Conservation (phyloP, 2,888 invertebrate species). For the Coecobrya sp. region DNA sequence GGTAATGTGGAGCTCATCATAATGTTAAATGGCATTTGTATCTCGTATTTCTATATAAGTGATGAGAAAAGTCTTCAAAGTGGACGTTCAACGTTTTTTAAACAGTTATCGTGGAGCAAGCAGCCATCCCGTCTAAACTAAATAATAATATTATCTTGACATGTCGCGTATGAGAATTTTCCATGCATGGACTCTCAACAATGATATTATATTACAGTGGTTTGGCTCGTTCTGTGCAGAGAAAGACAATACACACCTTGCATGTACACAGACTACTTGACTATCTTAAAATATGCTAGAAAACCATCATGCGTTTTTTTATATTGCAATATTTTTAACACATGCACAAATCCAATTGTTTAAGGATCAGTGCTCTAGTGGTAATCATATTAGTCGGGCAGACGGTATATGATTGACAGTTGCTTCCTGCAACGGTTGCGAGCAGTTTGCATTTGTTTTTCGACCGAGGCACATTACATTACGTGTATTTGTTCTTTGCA, state of each 20-base stretch:
- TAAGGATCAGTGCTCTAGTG: constrained; percentile 37
- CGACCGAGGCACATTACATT: constrained; percentile 18
- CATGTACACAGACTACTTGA: background rate
- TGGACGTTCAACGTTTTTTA: constrained; percentile 67
- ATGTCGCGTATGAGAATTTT: constrained; percentile 65
- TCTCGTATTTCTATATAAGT: constrained; percentile 63
- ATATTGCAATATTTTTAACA: constrained; percentile 52
- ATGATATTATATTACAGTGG: constrained; percentile 51
- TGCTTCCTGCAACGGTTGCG: constrained; percentile 75
- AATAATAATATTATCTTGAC: constrained; percentile 53
- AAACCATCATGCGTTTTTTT: background rate
- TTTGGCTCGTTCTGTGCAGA: constrained; percentile 10
- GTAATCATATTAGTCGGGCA: constrained; percentile 46
- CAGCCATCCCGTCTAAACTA: constrained; percentile 49
- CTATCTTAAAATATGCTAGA: background rate
- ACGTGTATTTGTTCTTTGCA: background rate
- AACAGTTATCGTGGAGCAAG: constrained; percentile 36
- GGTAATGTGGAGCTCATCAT: constrained; percentile 30
- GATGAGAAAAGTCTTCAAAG: constrained; percentile 71
- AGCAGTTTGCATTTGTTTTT: constrained; percentile 69
- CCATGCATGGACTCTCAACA: constrained; percentile 56
- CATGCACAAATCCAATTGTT: constrained; percentile 46
- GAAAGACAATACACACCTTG: constrained; percentile 17
- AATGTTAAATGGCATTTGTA: constrained; percentile 61
- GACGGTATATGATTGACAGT: constrained; percentile 69